Conservation (phyloP, 2,888 invertebrate species). For the Cheilosia grossa region DNA sequence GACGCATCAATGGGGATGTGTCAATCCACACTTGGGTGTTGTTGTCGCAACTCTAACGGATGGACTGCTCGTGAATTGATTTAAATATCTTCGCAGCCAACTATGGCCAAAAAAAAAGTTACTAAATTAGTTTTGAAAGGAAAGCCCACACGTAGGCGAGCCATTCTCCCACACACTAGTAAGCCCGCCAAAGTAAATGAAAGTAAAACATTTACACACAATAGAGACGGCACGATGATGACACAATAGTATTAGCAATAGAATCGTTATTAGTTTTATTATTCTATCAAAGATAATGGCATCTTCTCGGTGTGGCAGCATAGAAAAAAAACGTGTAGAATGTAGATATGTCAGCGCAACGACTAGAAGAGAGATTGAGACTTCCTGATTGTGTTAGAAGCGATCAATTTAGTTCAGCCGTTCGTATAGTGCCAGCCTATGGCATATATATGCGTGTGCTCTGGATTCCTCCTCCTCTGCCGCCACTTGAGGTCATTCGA, state of each 20-base stretch:
- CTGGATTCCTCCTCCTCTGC: conserved; percentile 25
- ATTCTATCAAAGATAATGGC: conserved; percentile 54
- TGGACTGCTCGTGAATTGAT: conserved; percentile 44
- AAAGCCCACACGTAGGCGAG: conserved; percentile 29
- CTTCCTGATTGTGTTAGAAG: conserved; percentile 71
- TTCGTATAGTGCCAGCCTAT: conserved; percentile 8
- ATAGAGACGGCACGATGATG: conserved; percentile 3
- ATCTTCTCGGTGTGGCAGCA: conserved; percentile 5
- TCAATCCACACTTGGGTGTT: conserved; percentile 15
- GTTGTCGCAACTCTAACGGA: conserved; percentile 33
- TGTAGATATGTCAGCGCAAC: conserved; percentile 23
- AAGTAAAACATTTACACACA: conserved; percentile 41
- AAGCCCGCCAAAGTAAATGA: conserved; percentile 2
- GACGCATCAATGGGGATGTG: background rate
- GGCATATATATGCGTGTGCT: conserved; percentile 8
- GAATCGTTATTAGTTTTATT: conserved; percentile 62
- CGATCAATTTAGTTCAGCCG: conserved; percentile 64
- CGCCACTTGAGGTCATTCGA: conserved; percentile 67
- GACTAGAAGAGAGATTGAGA: conserved; percentile 62
- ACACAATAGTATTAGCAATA: conserved; percentile 57
- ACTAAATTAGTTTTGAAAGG: conserved; percentile 57
- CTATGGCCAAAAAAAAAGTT: conserved; percentile 15
- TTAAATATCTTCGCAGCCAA: conserved; percentile 17
- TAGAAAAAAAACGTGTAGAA: conserved; percentile 12
- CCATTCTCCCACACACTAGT: background rate